These are phyloP conservation scores for Micropoecilia bifurca DNA, from an alignment of 2,797 vertebrate genomes.

Conservation along the genomic window DNA sequence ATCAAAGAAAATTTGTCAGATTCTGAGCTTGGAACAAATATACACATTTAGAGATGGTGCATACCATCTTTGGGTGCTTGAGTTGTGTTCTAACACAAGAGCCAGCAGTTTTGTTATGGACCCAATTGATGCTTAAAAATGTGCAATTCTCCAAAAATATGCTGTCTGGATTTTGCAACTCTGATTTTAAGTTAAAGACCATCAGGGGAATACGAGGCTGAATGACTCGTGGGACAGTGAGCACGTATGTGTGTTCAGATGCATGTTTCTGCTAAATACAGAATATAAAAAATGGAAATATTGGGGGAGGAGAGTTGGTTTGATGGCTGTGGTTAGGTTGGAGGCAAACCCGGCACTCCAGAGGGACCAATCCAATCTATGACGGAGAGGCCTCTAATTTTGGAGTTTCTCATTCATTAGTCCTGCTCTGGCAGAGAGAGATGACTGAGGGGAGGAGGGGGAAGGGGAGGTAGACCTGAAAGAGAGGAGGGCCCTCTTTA, in stretches of 20 bases:
- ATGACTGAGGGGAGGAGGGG: slow-evolving; percentile 42
- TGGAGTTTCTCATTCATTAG: slow-evolving; percentile 79
- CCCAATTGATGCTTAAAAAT: slow-evolving; percentile 57
- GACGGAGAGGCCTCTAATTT: slow-evolving; percentile 75
- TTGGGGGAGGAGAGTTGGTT: slow-evolving; percentile 20
- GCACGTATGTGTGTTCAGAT: slow-evolving; percentile 22
- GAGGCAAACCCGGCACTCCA: slow-evolving; percentile 64
- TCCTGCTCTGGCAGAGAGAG: slow-evolving; percentile 64
- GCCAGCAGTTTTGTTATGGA: slow-evolving; percentile 38
- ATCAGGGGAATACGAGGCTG: slow-evolving; percentile 70
- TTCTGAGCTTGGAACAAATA: not conserved
- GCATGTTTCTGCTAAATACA: slow-evolving; percentile 56
- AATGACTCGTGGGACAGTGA: slow-evolving; percentile 52
- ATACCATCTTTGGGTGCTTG: slow-evolving; percentile 33
- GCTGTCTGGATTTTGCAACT: slow-evolving; percentile 59
- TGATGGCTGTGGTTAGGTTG: slow-evolving; percentile 66
- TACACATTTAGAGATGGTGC: slow-evolving; percentile 29
- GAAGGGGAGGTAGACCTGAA: slow-evolving; percentile 49
- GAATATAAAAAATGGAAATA: slow-evolving; percentile 66
- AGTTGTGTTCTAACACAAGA: slow-evolving; percentile 40
- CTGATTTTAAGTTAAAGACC: slow-evolving; percentile 77
- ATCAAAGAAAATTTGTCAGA: not conserved
- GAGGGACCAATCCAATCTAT: slow-evolving; percentile 75
- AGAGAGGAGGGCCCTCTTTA: slow-evolving; percentile 68
- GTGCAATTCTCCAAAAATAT: slow-evolving; percentile 64